Conservation (phyloP, 2,113 vertebrate genomes). For the human (Homo sapiens) region GRCh38 chr5:169282001-169282500, state of each 20-base stretch:
- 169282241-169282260: not conserved
- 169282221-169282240: not conserved
- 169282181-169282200: not conserved
- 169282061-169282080: not conserved
- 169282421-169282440: not conserved
- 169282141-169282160: not conserved
- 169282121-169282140: not conserved
- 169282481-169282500: slow-evolving; percentile 56
- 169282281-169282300: not conserved
- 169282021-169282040: not conserved
- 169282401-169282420: not conserved
- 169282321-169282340: slow-evolving; percentile 26
- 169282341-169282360: not conserved
- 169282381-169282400: not conserved
- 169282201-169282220: not conserved
- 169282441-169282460: slow-evolving; percentile 69
- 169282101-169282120: not conserved
- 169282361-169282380: not conserved
- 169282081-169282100: not conserved
- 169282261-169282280: not conserved
- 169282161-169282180: not conserved
- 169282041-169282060: not conserved
- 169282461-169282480: slow-evolving; percentile 66
- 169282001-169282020: not conserved
- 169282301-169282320: not conserved